Evolutionary conservation across 2,797 vertebrate species (phyloP), one percentile per base, ranked within the genome.

Genomic region (Sebastes itinus): DNA sequence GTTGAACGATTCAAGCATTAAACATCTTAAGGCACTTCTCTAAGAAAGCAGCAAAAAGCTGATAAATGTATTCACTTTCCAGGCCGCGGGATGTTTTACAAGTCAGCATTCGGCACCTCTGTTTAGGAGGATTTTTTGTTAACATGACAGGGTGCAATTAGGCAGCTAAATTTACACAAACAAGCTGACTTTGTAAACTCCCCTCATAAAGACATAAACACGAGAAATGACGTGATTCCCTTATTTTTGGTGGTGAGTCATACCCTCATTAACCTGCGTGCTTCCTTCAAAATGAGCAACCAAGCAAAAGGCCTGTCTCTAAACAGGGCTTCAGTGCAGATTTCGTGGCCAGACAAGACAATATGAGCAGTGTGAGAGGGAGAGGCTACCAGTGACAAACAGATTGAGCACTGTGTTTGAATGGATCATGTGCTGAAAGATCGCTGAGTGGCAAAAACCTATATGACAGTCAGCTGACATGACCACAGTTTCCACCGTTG

Each of bases 401-500:
- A 93, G 83, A 92, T 73, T 88, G 76, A 88, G 89, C 78, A 38
- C 90, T 93, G 79, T 91, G 85, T 89, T 79, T 85, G 78, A 90
- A 86, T 6, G 58, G 80, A 87, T 94, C 94, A 94, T 92, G 92
- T 88, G 93, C 85, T 84, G 52, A 25, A 80, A 86, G 84, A 88
- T 80, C 62, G 83, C 88, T 86, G 89, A 94, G 77, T 87, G 73
- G 89, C 60, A 91, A 84, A 85, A 94, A 92, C 73, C 85, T 74
- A 89, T 88, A 77, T 75, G 81, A 81, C 87, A 85, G 88, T 95
- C 94, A 96, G 92, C 92, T 94, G 93, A 94, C 69, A 22, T 75
- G 87, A 85, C 88, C 86, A n/a, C 72, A 83, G 81, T 87, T 78
- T 77, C 79, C 76, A 35, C 18, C 22, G 66, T 60, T 87, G 90